Percentiles rank a stretch among this genome's conserved stretches.
Conservation (phyloP, 2,888 invertebrate species). For the Meiosimyza platycephala region DNA sequence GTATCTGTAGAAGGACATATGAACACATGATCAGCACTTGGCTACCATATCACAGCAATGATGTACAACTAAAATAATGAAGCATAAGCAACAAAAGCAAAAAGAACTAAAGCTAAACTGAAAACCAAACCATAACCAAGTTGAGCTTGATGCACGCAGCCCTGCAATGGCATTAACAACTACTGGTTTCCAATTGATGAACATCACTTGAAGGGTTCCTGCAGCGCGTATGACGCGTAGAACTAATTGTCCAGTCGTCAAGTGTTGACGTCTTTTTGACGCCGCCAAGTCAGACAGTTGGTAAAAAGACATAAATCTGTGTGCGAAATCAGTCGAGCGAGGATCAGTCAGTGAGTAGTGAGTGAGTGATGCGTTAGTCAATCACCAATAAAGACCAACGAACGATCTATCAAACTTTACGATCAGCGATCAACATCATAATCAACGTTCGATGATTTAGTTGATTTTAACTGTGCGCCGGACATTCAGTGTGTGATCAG, state of each 20-base stretch:
- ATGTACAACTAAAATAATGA: constrained; percentile 38
- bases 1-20: constrained; percentile 65
- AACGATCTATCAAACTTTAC: background rate
- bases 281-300: constrained; percentile 15
- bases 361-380: background rate
- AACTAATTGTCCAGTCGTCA: constrained; percentile 63
- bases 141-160: background rate
- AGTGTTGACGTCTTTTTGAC: constrained; percentile 48
- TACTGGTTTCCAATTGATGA: constrained; percentile 33
- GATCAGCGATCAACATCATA: background rate
- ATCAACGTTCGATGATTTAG: background rate
- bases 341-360: background rate
- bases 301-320: background rate
- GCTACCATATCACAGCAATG: constrained; percentile 9
- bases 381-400: background rate
- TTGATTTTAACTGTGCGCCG: no score
- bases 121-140: no score
- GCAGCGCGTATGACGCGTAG: constrained; percentile 64
- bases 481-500: no score
- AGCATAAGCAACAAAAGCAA: constrained; percentile 5
- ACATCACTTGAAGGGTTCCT: constrained; percentile 54
- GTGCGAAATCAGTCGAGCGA: constrained; percentile 12
- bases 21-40: constrained; percentile 50
- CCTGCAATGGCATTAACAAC: background rate
- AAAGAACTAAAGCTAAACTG: background rate